Conservation (phyloP, 2,113 vertebrate species). For the Sisor rabdophorus region DNA sequence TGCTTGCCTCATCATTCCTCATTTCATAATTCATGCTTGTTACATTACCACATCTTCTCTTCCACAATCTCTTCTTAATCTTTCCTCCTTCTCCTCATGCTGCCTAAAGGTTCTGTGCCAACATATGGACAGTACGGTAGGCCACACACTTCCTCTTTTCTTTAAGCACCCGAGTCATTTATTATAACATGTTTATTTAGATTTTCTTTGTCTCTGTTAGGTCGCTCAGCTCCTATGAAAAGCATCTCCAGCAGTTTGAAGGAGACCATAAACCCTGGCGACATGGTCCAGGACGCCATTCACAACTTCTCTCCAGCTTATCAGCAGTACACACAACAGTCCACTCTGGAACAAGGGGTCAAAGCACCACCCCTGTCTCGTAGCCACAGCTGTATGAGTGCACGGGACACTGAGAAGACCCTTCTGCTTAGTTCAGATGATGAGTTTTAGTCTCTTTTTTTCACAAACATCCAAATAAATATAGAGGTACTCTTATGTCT, state of each 20-base stretch:
- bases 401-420: conserved; percentile 87
- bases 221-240: conserved; percentile 92
- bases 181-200: not conserved
- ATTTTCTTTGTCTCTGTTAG: conserved; percentile 57
- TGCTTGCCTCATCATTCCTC: conserved; percentile 4
- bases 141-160: conserved; percentile 52
- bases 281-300: conserved; percentile 97
- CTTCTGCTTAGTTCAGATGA: conserved; percentile 92
- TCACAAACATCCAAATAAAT: not conserved
- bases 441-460: conserved; percentile 76
- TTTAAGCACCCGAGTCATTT: not conserved
- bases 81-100: conserved; percentile 49
- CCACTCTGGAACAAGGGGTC: conserved; percentile 81
- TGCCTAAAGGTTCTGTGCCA: conserved; percentile 75
- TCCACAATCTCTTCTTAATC: conserved; percentile 2
- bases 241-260: conserved; percentile 98
- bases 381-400: conserved; percentile 65
- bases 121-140: conserved; percentile 91
- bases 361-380: conserved; percentile 66
- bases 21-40: not conserved
- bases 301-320: conserved; percentile 98
- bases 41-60: not conserved
- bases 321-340: conserved; percentile 98
- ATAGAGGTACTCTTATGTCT: conserved; percentile 3
- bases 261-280: conserved; percentile 94